These are phyloP conservation scores for Cantharis rufa DNA, from an alignment of 2,888 invertebrate genomes.

Conservation along the genomic window DNA sequence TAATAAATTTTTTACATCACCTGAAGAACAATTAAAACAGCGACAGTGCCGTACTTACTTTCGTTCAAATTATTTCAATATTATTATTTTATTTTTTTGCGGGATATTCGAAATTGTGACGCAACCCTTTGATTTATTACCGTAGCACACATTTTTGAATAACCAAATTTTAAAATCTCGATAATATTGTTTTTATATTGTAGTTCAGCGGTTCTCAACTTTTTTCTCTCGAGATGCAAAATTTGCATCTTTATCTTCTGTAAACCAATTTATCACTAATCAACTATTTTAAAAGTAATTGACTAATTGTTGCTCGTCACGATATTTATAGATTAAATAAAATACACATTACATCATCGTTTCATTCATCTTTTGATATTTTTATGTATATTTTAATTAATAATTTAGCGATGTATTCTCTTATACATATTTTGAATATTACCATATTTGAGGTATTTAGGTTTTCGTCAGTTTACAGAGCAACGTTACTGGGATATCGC, in stretches of 20 bases:
- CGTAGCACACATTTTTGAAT: neutral
- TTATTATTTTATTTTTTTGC: neutral
- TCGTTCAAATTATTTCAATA: neutral
- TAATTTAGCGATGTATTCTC: too few species aligned
- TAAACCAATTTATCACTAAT: neutral
- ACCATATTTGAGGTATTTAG: neutral
- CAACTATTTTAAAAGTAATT: neutral
- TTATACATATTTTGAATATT: too few species aligned
- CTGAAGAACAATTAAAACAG: neutral
- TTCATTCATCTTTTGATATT: too few species aligned
- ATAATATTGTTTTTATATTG: neutral
- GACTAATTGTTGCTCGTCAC: neutral
- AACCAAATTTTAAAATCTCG: neutral
- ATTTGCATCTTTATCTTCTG: neutral
- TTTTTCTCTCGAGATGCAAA: neutral
- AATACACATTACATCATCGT: neutral
- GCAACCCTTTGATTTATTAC: neutral
- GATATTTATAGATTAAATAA: neutral
- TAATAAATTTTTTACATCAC: neutral
- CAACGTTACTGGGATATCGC: neutral
- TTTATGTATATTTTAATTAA: too few species aligned
- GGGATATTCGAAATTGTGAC: neutral
- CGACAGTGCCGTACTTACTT: neutral
- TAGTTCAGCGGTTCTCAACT: neutral
- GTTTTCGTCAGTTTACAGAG: neutral